phyloP scores from a whole-genome alignment of 2,113 vertebrate genomes.

The Balaeniceps rex region DNA sequence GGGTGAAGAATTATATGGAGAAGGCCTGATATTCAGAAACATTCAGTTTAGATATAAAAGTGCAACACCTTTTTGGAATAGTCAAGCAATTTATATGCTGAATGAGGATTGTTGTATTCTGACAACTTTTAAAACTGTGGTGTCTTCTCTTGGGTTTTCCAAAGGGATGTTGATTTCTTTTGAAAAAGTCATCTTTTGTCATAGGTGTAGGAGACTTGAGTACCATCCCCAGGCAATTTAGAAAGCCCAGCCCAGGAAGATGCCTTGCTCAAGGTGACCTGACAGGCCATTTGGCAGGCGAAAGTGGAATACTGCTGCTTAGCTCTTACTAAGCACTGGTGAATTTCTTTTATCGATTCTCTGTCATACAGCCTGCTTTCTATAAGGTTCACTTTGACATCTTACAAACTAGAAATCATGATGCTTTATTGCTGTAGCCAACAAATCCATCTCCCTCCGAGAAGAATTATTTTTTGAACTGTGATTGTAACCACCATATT shows the following conservation, averaged over 20 bases:
- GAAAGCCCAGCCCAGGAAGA: neutral
- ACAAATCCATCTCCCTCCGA: neutral
- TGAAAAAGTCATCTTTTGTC: neutral
- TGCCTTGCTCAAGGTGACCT: neutral
- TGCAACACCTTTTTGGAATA: neutral
- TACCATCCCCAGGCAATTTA: neutral
- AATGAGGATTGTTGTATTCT: neutral
- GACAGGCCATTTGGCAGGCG: neutral
- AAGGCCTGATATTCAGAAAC: neutral
- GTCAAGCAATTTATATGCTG: neutral
- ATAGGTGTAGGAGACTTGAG: neutral
- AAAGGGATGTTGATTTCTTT: neutral
- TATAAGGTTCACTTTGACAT: slow-evolving; percentile 4
- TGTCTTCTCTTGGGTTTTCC: neutral
- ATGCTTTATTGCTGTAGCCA: neutral
- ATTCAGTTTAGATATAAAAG: neutral
- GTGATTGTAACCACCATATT: neutral
- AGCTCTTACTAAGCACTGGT: neutral
- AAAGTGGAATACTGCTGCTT: neutral
- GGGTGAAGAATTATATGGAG: neutral
- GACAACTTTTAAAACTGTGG: neutral
- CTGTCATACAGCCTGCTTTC: neutral
- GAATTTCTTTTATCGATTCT: slow-evolving; percentile 25
- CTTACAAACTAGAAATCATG: neutral
- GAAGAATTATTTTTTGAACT: neutral